phyloP scores from a whole-genome alignment of 2,888 invertebrate genomes.

The Dastarcus helophoroides region DNA sequence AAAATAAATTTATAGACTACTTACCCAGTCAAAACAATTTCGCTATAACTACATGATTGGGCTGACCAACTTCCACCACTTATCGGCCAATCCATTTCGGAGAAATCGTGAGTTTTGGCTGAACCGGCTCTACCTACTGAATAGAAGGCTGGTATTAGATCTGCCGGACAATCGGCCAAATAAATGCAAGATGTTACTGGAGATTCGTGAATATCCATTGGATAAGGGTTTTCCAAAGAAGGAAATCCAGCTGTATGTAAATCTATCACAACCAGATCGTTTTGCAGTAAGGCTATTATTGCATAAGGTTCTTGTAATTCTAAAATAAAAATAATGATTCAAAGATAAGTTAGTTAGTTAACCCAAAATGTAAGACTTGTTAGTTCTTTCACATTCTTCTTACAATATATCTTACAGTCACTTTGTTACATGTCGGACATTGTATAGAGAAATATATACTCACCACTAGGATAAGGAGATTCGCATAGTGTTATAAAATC shows the following conservation, averaged over 20 bases:
- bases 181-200: slow-evolving; percentile 96
- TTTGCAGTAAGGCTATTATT: slow-evolving; percentile 92
- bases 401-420: no score
- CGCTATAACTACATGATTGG: slow-evolving; percentile 92
- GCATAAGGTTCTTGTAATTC: slow-evolving; percentile 97
- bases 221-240: slow-evolving; percentile 98
- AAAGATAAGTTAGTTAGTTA: no score
- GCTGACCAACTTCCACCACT: slow-evolving; percentile 95
- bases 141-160: slow-evolving; percentile 96
- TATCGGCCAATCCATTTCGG: slow-evolving; percentile 92
- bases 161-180: slow-evolving; percentile 95
- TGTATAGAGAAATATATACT: slow-evolving; percentile 24
- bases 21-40: slow-evolving; percentile 96
- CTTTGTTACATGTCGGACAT: no score
- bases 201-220: slow-evolving; percentile 99
- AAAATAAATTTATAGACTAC: slow-evolving; percentile 14
- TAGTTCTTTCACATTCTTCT: no score
- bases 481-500: slow-evolving; percentile 95
- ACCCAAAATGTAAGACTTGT: no score
- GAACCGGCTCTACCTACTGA: slow-evolving; percentile 73
- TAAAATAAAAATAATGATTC: slow-evolving; percentile 35
- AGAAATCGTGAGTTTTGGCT: slow-evolving; percentile 70
- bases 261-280: slow-evolving; percentile 97
- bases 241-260: slow-evolving; percentile 92
- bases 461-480: slow-evolving; percentile 87